Evolutionary conservation across 2,888 invertebrate species (phyloP).

Genomic region (Lasioglossum lativentre): DNA sequence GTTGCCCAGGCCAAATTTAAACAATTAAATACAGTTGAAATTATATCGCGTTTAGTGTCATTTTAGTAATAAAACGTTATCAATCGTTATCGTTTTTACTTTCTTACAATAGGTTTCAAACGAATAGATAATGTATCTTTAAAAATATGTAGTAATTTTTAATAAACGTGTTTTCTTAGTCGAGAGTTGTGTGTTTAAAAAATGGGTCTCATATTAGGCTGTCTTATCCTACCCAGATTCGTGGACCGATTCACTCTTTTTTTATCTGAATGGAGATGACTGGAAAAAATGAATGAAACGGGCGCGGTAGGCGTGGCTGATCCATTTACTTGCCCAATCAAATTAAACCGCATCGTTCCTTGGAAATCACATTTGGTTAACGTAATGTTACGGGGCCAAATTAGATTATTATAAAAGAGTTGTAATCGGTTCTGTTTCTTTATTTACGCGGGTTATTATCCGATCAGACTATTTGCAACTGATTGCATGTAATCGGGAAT

Average conservation of each 20-base stretch:
- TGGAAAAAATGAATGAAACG: neutral
- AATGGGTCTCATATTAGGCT: neutral
- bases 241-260: neutral
- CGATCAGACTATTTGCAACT: neutral
- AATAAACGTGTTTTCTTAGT: neutral
- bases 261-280: neutral
- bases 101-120: too few relatives aligned
- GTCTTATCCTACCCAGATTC: neutral
- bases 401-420: neutral
- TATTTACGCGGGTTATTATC: neutral
- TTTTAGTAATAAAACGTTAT: too few relatives aligned
- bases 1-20: too few relatives aligned
- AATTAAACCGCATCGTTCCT: neutral
- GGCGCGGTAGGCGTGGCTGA: neutral
- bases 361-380: neutral
- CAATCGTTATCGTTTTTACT: too few relatives aligned
- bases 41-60: too few relatives aligned
- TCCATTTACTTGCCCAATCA: neutral
- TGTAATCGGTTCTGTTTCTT: neutral
- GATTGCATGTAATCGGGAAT: neutral
- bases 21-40: too few relatives aligned
- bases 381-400: neutral
- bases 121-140: too few relatives aligned
- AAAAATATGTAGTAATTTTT: neutral
- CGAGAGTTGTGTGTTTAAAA: neutral